A percentile compares a stretch with the other conserved stretches of the same genome.
phyloP scores from a whole-genome alignment of 1,140 invertebrate species.

The Triops longicaudatus region DNA sequence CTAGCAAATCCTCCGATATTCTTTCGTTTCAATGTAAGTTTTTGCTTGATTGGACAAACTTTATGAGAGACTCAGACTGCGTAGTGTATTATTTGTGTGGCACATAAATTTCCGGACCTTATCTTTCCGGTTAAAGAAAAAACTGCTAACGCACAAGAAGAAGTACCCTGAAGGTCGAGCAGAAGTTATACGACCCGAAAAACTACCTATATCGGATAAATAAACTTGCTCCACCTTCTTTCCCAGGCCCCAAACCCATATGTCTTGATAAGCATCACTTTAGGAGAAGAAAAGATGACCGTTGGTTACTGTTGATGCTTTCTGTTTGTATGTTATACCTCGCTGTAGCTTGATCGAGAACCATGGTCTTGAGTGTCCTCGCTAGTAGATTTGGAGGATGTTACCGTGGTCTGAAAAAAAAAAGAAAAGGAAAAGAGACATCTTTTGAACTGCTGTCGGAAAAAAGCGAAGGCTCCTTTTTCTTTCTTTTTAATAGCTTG shows the following conservation, averaged over 20 bases:
- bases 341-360: not conserved
- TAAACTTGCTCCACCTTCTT: slow-evolving; percentile 8
- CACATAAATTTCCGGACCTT: not conserved
- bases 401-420: not conserved
- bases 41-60: slow-evolving; percentile 15
- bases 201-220: not conserved
- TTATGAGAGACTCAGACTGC: not conserved
- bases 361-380: not conserved
- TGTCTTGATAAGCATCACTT: slow-evolving; percentile 5
- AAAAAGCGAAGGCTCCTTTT: not conserved
- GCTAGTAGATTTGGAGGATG: not conserved
- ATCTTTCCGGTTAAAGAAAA: not conserved
- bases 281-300: slow-evolving; percentile 4
- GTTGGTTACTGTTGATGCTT: not conserved
- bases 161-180: not conserved
- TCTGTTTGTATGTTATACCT: not conserved
- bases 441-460: not conserved
- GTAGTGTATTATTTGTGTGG: not conserved
- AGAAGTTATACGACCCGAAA: not conserved
- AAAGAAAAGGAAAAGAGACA: not conserved
- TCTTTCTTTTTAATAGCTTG: not conserved
- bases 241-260: not conserved
- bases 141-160: not conserved
- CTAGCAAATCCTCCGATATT: slow-evolving; percentile 11
- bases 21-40: slow-evolving; percentile 4